Percentiles rank a stretch among this genome's conserved stretches.
phyloP scores from a whole-genome alignment of 2,797 vertebrate species.

The Chiroxiphia lanceolata region DNA sequence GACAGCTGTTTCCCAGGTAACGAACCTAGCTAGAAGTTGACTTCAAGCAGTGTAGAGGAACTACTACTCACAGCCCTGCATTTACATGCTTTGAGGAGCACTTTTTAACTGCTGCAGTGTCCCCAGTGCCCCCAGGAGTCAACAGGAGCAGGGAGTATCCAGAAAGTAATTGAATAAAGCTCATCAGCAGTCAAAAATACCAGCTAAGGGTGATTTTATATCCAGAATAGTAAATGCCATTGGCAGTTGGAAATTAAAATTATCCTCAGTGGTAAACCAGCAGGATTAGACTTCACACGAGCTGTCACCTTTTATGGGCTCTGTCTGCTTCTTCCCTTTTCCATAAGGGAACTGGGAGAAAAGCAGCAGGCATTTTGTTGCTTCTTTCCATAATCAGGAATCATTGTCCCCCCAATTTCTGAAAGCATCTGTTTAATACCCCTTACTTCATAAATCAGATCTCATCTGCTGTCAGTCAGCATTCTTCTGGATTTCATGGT shows the following conservation, averaged over 20 bases:
- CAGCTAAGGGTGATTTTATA: constrained; percentile 24
- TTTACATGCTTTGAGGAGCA: constrained; percentile 4
- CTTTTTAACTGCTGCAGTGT: background rate
- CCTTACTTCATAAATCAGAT: background rate
- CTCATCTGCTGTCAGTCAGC: background rate
- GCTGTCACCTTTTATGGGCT: background rate
- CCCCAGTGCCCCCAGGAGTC: background rate
- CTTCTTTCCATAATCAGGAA: background rate
- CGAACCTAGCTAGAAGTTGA: constrained; percentile 35
- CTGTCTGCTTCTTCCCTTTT: background rate
- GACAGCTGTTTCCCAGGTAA: constrained; percentile 70
- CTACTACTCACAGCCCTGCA: background rate
- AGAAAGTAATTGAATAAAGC: constrained; percentile 36
- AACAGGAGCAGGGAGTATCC: background rate
- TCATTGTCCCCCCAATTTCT: background rate
- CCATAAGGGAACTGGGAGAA: background rate
- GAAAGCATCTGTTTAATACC: background rate
- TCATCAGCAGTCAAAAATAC: constrained; percentile 32
- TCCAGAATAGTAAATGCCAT: constrained; percentile 20
- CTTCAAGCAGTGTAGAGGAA: constrained; percentile 27
- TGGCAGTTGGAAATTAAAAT: constrained; percentile 56
- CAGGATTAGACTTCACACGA: constrained; percentile 3
- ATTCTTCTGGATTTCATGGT: background rate
- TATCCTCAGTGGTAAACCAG: constrained; percentile 39
- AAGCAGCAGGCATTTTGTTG: background rate